Evolutionary conservation across 1,140 invertebrate species (phyloP), one percentile per base, ranked within the genome.

Genomic region (Papilio glaucus): DNA sequence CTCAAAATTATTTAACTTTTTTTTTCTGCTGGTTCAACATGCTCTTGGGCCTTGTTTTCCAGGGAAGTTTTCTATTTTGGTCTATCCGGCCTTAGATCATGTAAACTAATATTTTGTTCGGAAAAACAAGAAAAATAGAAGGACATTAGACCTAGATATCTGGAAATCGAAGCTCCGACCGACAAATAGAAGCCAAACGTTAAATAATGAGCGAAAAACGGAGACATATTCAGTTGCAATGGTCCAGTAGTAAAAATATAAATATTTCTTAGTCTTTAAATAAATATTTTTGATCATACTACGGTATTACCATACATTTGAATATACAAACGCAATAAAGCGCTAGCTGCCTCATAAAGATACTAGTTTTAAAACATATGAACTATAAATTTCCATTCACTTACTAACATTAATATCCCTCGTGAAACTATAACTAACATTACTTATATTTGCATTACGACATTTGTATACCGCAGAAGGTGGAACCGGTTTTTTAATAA

Each of bases 371-470:
- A 63, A 63, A 38, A 63, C 33, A 63, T 37, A 38, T 21, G 61
- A 38, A 38, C 61, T 63, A 63, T 63, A 63, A 63, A 63, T 63
- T 21, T 63, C 61, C 15, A 63, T 63, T 63, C 33, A 63, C 33
- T 33, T 33, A 15, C 60, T 15, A 62, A 62, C 60, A 33, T 33
- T 62, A 53, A 24, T 53, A 53, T 53, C 21, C 10, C 18, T 53
- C 21, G 18, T 53, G 21, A 13, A 45, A n/a, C 49, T 26, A 53
- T 53, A 53, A 53, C 45, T 21, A 53, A 24, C 21, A 53, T 24
- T 26, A 13, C 24, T 53, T 24, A 53, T 53, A 24, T 53, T 53
- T 53, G 49, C 49, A 24, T 53, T 21, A 24, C 12, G 21, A 21
- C 21, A 53, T 53, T 53, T 21, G 18, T 53, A 24, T 24, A 53